These are phyloP conservation scores for Amiota communis DNA, from an alignment of 2,888 invertebrate genomes.

Conservation along the genomic window DNA sequence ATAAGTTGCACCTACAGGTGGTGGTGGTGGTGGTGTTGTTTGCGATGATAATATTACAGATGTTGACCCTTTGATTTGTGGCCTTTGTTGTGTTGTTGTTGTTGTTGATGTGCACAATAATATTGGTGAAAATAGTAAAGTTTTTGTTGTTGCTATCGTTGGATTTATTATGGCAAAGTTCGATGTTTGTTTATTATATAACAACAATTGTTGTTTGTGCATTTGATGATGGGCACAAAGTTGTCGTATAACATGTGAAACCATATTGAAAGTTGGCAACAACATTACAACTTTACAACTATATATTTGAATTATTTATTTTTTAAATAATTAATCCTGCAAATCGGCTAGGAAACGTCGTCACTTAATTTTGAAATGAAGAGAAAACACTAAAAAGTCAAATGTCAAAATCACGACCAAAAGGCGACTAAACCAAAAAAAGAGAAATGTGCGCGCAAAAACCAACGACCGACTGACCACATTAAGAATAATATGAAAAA, in stretches of 20 bases:
- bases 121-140: constrained; percentile 26
- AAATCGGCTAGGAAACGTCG: background rate
- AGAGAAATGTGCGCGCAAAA: too few species aligned
- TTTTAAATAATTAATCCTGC: constrained; percentile 14
- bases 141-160: constrained; percentile 10
- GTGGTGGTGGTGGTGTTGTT: constrained; percentile 30
- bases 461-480: too few species aligned
- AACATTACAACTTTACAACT: constrained; percentile 47
- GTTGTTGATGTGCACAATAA: constrained; percentile 21
- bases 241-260: constrained; percentile 58
- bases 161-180: too few species aligned
- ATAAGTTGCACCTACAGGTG: constrained; percentile 7
- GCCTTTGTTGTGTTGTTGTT: constrained; percentile 30
- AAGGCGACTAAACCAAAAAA: constrained; percentile 33
- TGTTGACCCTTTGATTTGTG: constrained; percentile 25
- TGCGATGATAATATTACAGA: background rate
- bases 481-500: too few species aligned
- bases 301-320: background rate
- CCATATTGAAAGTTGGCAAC: constrained; percentile 61
- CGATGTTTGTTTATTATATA: constrained; percentile 30
- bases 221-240: constrained; percentile 53
- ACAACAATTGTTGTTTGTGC: constrained; percentile 41
- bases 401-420: constrained; percentile 59
- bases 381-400: constrained; percentile 48
- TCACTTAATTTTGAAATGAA: background rate